Base-by-base conservation (phyloP, 2,888 invertebrate genomes). In the Acleris sparsana region DNA sequence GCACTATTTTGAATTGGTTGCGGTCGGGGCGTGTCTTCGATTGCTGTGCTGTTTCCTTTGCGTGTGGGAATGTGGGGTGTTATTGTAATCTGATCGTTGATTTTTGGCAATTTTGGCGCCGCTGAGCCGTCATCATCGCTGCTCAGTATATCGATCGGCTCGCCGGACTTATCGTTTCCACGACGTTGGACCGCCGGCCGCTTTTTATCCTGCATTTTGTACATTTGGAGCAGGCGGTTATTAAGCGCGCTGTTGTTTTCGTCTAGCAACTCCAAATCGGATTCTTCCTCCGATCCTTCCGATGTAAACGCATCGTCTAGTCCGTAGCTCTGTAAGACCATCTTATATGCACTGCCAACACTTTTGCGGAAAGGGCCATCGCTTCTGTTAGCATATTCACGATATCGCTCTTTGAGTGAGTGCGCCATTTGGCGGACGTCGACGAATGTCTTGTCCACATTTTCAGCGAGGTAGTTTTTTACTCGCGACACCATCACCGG, bases 341-440 rank as follows among this genome's bases (percentile, higher is more conserved):
- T 94, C 74, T 95, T 94, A 81, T 96, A 96, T 0, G 96, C 96
- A 87, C 83, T 94, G 79, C 95, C 95, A n/a, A 97, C 97, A 82
- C 95, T 91, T 65, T 94, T 93, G 79, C 95, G 94, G 84, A 98
- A 97, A n/a, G 96, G 96, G 64, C 93, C 94, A 69, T 95, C 94
- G 88, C 97, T 97, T 78, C 96, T 95, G 77, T 95, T 95, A 66
- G 94, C 94, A 89, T 98, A 98, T 79, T 98, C 97, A 63, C 95
- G 90, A 77, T 92, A 91, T 75, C 94, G 94, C 76, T 93, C 94
- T 89, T 96, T 96, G 61, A 97, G 93, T 75, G 95, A 94, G 83
- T 96, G 96, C 75, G 97, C 96, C 96, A 97, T 97, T 80, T 95
- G 94, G 80, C 95, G 95, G 66, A 97, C 95, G 93, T 97, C 97